Conservation (phyloP, 2,888 invertebrate genomes). For the Drosophila limbata region DNA sequence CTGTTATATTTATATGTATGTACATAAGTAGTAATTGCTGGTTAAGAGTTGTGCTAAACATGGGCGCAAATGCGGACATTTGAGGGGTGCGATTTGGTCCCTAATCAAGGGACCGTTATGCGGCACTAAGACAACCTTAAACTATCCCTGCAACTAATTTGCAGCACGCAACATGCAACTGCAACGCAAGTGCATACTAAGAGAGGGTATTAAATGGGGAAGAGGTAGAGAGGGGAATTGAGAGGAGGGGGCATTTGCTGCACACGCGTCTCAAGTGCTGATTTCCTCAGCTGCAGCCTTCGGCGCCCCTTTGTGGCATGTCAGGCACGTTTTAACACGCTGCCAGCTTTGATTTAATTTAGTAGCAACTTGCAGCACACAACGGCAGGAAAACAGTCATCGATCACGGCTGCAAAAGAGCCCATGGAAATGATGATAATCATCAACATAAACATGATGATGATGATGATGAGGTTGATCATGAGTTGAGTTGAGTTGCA, state of each 20-base stretch:
- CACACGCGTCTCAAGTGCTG: constrained; percentile 75
- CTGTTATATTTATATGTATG: constrained; percentile 9
- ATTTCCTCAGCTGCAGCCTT: constrained; percentile 59
- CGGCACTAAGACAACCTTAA: constrained; percentile 14
- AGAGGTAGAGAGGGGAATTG: constrained; percentile 1
- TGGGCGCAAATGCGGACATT: constrained; percentile 47
- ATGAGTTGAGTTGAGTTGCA: constrained; percentile 4
- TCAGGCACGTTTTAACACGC: constrained; percentile 81
- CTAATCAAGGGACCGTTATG: constrained; percentile 57
- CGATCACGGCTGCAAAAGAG: constrained; percentile 63
- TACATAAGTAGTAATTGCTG: constrained; percentile 41
- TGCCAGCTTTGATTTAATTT: constrained; percentile 81
- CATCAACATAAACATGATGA: constrained; percentile 6
- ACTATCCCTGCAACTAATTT: constrained; percentile 66
- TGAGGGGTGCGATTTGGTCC: constrained; percentile 10
- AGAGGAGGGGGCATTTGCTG: constrained; percentile 7
- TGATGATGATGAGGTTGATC: constrained; percentile 3
- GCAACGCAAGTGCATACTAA: constrained; percentile 44
- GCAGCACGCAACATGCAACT: constrained; percentile 70
- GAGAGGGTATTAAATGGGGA: constrained; percentile 22
- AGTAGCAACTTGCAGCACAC: constrained; percentile 63
- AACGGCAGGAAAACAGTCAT: constrained; percentile 63
- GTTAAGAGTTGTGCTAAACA: constrained; percentile 57
- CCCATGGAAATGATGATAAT: constrained; percentile 8
- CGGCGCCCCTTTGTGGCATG: constrained; percentile 60